Percentiles rank a stretch among this genome's conserved stretches.
Conservation (phyloP, 2,888 invertebrate genomes). For the Salpingus planirostris region DNA sequence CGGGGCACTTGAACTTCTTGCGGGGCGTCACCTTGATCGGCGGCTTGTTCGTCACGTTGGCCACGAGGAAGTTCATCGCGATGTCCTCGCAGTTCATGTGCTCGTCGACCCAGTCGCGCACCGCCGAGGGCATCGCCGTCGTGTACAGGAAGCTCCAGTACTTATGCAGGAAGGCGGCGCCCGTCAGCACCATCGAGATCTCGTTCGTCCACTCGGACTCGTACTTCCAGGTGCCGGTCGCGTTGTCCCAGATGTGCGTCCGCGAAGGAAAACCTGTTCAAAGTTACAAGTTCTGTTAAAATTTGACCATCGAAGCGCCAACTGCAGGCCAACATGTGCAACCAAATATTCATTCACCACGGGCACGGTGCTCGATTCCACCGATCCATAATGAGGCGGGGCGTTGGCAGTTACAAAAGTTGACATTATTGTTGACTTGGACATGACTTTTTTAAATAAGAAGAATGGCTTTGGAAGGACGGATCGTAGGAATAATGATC, state of each 20-base stretch:
- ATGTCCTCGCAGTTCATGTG: constrained; percentile 98
- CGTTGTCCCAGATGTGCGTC: constrained; percentile 89
- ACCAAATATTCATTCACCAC: too few relatives aligned
- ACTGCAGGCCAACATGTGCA: too few relatives aligned
- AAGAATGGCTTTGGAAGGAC: too few relatives aligned
- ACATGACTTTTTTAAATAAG: too few relatives aligned
- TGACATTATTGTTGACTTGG: too few relatives aligned
- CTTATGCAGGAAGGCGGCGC: constrained; percentile 95
- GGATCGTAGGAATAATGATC: too few relatives aligned
- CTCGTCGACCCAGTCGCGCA: constrained; percentile 85
- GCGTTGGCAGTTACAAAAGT: too few relatives aligned
- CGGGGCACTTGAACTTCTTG: constrained; percentile 95
- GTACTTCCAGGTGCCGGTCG: constrained; percentile 78
- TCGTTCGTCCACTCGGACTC: constrained; percentile 97
- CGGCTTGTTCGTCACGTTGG: constrained; percentile 86
- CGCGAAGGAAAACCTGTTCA: constrained; percentile 80
- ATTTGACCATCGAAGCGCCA: too few relatives aligned
- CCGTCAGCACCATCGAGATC: constrained; percentile 92
- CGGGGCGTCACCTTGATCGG: constrained; percentile 92
- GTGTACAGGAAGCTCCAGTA: constrained; percentile 94
- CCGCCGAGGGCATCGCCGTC: constrained; percentile 73
- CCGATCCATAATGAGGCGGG: too few relatives aligned
- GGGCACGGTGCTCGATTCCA: too few relatives aligned
- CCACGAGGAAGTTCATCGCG: constrained; percentile 95
- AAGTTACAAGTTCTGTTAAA: too few relatives aligned